phyloP scores from a whole-genome alignment of 2,888 invertebrate species.

The Mantis religiosa region DNA sequence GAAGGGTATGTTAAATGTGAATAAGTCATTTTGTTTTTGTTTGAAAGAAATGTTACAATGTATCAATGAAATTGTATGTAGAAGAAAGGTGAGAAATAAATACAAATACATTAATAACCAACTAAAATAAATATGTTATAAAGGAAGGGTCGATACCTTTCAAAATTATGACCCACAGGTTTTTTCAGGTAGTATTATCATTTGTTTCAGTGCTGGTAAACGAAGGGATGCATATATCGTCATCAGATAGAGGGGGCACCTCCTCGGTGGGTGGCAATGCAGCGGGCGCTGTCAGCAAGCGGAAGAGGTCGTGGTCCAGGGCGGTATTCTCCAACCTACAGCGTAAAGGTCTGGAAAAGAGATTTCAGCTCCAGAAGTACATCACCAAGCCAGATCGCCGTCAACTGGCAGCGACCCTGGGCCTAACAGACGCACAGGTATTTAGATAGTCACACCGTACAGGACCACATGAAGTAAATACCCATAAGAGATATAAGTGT shows the following conservation, averaged over 20 bases:
- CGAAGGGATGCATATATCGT: constrained; percentile 1
- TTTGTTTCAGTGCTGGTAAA: not conserved
- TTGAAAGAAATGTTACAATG: too few species aligned
- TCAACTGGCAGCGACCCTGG: constrained; percentile 85
- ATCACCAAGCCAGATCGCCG: constrained; percentile 92
- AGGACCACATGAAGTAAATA: too few species aligned
- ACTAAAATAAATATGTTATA: too few species aligned
- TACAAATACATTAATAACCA: too few species aligned
- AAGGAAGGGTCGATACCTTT: too few species aligned
- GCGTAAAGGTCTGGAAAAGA: constrained; percentile 85
- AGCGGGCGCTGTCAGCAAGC: constrained; percentile 45
- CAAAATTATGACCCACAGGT: not conserved
- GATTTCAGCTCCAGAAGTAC: constrained; percentile 92
- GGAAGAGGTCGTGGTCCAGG: constrained; percentile 91
- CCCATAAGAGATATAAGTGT: too few species aligned
- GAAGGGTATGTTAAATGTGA: too few species aligned
- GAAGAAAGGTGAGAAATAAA: too few species aligned
- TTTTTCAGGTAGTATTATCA: not conserved
- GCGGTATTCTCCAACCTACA: constrained; percentile 94
- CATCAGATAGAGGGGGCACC: not conserved
- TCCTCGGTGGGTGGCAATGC: not conserved
- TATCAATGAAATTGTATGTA: too few species aligned
- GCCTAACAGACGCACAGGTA: constrained; percentile 91
- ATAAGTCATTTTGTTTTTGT: too few species aligned
- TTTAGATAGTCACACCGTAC: too few species aligned